Base-by-base conservation (phyloP, 2,797 vertebrate genomes). In the Todus mexicanus region DNA sequence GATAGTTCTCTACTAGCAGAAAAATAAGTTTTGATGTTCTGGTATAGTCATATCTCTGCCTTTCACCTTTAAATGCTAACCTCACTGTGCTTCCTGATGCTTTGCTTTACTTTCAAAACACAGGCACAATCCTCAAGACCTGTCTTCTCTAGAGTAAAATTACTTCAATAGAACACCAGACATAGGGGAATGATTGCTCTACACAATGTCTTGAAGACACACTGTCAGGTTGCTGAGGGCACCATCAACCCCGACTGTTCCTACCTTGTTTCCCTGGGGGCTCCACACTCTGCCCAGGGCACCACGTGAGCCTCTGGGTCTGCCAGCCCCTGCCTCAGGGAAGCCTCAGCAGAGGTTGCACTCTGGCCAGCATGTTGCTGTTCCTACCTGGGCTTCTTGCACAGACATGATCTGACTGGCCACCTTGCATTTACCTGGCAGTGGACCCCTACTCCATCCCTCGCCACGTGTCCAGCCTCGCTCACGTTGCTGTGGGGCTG, bases 51-150 rank as follows among this genome's bases (percentile, higher is more conserved):
- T 20, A 25, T 9, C 11, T 9, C 37, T 31, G 25, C 6, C 37
- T 31, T 68, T 53, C 23, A 53, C 14, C 40, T 60, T 77, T 31
- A 38, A 63, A 70, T 4, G 2, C 19, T 21, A 22, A 64, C 37
- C 8, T 91, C 23, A 64, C 1, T 8, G 19, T 14, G 42, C 16
- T 38, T 47, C 21, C 26, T 12, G 4, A 27, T 6, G 9, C 11
- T 48, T 53, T 14, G 15, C 9, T n/a, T 57, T 53, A 11, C 22
- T 19, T 51, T 47, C 1, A 4, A 54, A 29, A 16, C 0, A 0
- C 3, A 15, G 22, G 8, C 4, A 33, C 1, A 1, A 6, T 18
- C 17, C 9, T 15, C 0, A 16, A 51, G 37, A 51, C 40, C 10
- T 8, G 1, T 38, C 45, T 64, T 79, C 56, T 26, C 15, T 42